Base-by-base conservation (phyloP, 2,113 vertebrate genomes). In the Hoplias malabaricus region DNA sequence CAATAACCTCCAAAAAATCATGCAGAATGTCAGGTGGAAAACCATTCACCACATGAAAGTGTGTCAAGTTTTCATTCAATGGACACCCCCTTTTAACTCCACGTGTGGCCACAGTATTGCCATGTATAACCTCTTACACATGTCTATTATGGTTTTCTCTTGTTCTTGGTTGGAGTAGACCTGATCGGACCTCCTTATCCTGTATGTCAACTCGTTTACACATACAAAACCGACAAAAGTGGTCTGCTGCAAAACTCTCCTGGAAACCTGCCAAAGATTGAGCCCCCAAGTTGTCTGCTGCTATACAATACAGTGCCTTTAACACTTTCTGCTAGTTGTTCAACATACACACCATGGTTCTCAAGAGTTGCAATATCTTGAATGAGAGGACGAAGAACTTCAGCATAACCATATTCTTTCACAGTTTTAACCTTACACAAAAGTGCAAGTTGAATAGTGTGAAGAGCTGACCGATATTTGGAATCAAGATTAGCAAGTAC, bases 91-190 rank as follows among this genome's bases (percentile, higher is more conserved):
- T n/a, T n/a, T n/a, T n/a, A n/a, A n/a, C n/a, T n/a, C n/a, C n/a
- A n/a, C n/a, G n/a, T n/a, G n/a, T n/a, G n/a, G n/a, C 33, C 36
- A 67, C 10, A 14, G 48, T 57, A 42, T 50, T 12, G 21, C 57
- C 61, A 21, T 67, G 31, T 62, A 73, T 16, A 5, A 54, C 27
- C 23, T 70, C 54, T 31, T 75, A 65, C n/a, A 80, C 71, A 29
- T 75, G 78, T 31, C 46, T 80, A 43, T 75, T 57, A 56, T 80
- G 78, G n/a, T 53, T 69, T 4, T 75, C 63, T 80, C 68, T 80
- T 13, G 54, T 40, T 75, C 71, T 46, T 27, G 46, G 38, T 38
- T 69, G 62, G 63, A 80, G 75, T 33, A 63, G 50, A 57, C 71
- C 71, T 57, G 72, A 61, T 11, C 50, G n/a, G 43, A 74, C 78